Base-by-base conservation (phyloP, 2,113 vertebrate genomes). In the Pholis gunnellus region DNA sequence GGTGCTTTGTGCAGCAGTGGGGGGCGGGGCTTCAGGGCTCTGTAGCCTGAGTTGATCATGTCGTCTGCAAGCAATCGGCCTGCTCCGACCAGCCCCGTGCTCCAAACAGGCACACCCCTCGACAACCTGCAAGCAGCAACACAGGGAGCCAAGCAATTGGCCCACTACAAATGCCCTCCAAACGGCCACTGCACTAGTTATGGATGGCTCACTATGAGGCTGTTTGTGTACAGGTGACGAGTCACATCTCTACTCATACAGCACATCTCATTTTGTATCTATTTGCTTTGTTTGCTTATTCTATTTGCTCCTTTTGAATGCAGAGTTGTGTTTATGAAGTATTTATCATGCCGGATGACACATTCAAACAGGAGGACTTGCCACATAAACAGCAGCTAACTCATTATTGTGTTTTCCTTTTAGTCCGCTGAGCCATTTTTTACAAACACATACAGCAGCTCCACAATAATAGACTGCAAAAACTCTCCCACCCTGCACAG, bases 171-270 rank as follows among this genome's bases (percentile, higher is more conserved):
- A 20, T 50, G 46, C 42, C 42, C 42, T 44, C 46, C 17, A 5
- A 18, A 50, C 17, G 46, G 17, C 17, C 46, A 50, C 46, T 18
- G 46, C 15, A 20, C 15, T 20, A 50, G 18, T 50, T 50, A 50
- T 57, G 1, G 29, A 72, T 72, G 17, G 31, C 61, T 82, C 40
- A 70, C n/a, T 56, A 5, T 48, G 25, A 34, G 34, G 40, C 29
- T 69, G 36, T 74, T 65, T 79, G 36, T 75, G 17, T 38, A 3
- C 20, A n/a, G 44, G 6, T 75, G 71, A 54, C 60, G 57, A 79
- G 36, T 84, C 71, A 78, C 73, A 57, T 15, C 15, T 60, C 68
- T 52, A 14, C 61, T 78, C 40, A 57, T 38, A n/a, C 36, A 42
- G 46, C 71, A 27, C 31, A 66, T 78, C 69, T 44, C 20, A 29